phyloP scores from a whole-genome alignment of 2,888 invertebrate species.

The Hypsopygia costalis region DNA sequence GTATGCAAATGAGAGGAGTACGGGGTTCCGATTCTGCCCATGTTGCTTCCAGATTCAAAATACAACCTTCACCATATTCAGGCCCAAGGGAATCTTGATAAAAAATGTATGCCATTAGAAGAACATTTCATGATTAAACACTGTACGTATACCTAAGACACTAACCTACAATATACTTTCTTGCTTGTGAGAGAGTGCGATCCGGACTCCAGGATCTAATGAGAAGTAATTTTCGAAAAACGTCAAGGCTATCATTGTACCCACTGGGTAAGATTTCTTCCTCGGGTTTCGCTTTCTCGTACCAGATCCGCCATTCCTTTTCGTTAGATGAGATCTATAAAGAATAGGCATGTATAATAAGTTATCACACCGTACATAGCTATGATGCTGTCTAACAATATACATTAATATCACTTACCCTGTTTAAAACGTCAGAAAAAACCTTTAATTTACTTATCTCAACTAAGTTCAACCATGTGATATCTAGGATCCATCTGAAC shows the following conservation, averaged over 20 bases:
- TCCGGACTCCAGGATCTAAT: constrained; percentile 98
- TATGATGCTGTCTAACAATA: too few species aligned
- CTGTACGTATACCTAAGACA: too few species aligned
- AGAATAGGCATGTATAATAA: too few species aligned
- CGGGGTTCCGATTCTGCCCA: constrained; percentile 94
- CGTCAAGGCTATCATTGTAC: constrained; percentile 91
- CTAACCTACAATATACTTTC: constrained; percentile 91
- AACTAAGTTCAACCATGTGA: constrained; percentile 97
- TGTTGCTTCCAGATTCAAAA: constrained; percentile 93
- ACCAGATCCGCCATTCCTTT: constrained; percentile 94
- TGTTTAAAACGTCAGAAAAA: constrained; percentile 89
- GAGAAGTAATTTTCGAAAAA: constrained; percentile 92
- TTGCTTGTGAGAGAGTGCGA: constrained; percentile 95
- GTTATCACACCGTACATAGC: too few species aligned
- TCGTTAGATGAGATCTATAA: constrained; percentile 89
- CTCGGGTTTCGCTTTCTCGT: constrained; percentile 96
- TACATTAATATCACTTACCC: constrained; percentile 67
- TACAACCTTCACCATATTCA: constrained; percentile 94
- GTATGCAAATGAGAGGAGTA: constrained; percentile 94
- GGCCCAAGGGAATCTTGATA: constrained; percentile 89
- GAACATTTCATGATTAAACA: neutral
- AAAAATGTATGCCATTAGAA: neutral
- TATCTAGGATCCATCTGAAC: constrained; percentile 96
- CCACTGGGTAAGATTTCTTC: constrained; percentile 95
- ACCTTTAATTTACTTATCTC: constrained; percentile 92